phyloP scores from a whole-genome alignment of 2,113 vertebrate genomes.

The Chunga burmeisteri region DNA sequence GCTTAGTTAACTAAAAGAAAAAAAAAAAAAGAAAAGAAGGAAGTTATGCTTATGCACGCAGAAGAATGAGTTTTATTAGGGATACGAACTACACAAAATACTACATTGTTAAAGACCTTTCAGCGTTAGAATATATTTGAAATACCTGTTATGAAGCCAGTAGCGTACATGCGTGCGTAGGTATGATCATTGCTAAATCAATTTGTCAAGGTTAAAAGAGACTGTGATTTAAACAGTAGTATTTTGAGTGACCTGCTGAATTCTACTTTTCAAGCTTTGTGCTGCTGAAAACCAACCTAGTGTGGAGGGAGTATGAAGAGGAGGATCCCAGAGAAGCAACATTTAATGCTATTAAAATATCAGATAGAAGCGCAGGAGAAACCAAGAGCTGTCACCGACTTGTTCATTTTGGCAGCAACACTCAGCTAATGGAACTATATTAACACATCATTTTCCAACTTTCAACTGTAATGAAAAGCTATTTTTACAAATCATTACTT shows the following conservation, averaged over 20 bases:
- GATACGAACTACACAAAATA: not conserved
- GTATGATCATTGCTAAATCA: not conserved
- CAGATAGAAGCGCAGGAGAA: not conserved
- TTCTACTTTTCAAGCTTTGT: not conserved
- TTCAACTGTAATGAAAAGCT: constrained; percentile 39
- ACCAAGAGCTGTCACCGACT: not conserved
- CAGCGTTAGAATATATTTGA: not conserved
- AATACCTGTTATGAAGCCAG: not conserved
- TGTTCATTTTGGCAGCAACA: constrained; percentile 36
- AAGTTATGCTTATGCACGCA: not conserved
- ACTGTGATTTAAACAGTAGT: not conserved
- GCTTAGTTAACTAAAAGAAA: not conserved
- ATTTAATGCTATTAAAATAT: not conserved
- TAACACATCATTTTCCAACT: constrained; percentile 47
- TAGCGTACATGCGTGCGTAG: not conserved
- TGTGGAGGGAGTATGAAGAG: not conserved
- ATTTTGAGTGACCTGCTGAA: not conserved
- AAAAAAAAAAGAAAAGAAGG: not conserved
- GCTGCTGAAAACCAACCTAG: not conserved
- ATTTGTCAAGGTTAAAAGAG: not conserved
- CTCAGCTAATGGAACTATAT: constrained; percentile 49
- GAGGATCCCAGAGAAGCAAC: not conserved
- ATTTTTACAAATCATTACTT: constrained; percentile 53
- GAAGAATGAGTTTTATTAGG: not conserved
- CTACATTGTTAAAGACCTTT: not conserved